phyloP scores from a whole-genome alignment of 2,888 invertebrate genomes.

The Pterostichus niger region DNA sequence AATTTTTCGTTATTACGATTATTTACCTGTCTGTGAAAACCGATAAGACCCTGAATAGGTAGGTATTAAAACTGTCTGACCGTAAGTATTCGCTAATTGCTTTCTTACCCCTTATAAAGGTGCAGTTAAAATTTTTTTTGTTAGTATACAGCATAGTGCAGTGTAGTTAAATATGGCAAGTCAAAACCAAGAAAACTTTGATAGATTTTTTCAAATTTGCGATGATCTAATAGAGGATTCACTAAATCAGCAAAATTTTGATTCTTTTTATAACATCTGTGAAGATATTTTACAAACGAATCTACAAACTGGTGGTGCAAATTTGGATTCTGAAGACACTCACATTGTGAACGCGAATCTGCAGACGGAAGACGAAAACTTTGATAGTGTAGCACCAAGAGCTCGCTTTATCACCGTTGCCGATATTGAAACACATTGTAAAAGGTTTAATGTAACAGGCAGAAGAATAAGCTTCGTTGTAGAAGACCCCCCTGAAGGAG shows the following conservation, averaged over 20 bases:
- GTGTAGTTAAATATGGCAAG: not conserved
- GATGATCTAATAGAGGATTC: not conserved
- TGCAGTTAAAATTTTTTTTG: not conserved
- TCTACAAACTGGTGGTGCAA: not conserved
- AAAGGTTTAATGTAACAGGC: not conserved
- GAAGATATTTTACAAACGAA: not conserved
- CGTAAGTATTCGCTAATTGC: not conserved
- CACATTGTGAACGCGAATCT: too few species aligned
- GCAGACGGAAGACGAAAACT: not conserved
- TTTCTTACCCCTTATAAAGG: not conserved
- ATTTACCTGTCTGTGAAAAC: not conserved
- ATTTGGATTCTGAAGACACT: not conserved
- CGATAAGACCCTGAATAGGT: not conserved
- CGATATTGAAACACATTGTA: slow-evolving; percentile 7
- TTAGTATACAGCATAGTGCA: not conserved
- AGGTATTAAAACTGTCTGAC: too few species aligned
- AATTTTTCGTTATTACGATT: not conserved
- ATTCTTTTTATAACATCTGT: not conserved
- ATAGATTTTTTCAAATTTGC: not conserved
- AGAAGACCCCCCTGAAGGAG: not conserved
- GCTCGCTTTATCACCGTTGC: not conserved
- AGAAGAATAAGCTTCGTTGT: slow-evolving; percentile 11
- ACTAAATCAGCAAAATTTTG: not conserved
- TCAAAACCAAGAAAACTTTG: not conserved
- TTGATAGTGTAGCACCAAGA: not conserved